phyloP scores from a whole-genome alignment of 2,113 vertebrate genomes.

The Mugil cephalus region DNA sequence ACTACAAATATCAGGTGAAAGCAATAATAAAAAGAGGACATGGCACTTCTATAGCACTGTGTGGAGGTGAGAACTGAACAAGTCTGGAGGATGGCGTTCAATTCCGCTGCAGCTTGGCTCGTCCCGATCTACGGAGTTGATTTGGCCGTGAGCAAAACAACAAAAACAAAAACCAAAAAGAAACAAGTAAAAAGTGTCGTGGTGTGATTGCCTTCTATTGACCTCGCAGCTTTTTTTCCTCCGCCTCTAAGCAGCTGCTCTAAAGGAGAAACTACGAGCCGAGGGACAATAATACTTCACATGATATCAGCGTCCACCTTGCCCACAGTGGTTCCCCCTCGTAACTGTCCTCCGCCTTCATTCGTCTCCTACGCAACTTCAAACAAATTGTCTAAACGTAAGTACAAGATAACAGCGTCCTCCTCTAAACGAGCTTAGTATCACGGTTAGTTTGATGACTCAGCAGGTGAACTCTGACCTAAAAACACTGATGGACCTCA shows the following conservation, averaged over 20 bases:
- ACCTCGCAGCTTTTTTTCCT: conserved; percentile 19
- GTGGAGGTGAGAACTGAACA: conserved; percentile 49
- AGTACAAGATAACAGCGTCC: conserved; percentile 41
- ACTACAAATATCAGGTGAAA: conserved; percentile 70
- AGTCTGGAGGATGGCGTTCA: conserved; percentile 30
- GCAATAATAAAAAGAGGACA: conserved; percentile 68
- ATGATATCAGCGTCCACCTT: conserved; percentile 19
- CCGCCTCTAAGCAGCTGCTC: conserved; percentile 23
- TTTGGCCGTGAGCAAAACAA: conserved; percentile 54
- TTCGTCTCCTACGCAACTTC: conserved; percentile 41
- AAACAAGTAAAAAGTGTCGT: not conserved
- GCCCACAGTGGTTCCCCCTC: conserved; percentile 10
- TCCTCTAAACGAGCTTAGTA: conserved; percentile 61
- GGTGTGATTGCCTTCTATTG: conserved; percentile 28
- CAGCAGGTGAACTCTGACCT: no score
- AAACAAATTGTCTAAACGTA: conserved; percentile 55
- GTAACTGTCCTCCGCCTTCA: conserved; percentile 35
- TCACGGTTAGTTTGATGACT: conserved; percentile 38
- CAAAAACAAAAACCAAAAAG: no score
- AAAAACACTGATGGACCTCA: conserved; percentile 41
- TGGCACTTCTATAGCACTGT: conserved; percentile 77
- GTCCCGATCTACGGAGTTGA: conserved; percentile 20
- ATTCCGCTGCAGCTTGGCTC: conserved; percentile 53
- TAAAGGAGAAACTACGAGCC: conserved; percentile 36
- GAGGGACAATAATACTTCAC: conserved; percentile 54